Evolutionary conservation across 2,888 invertebrate species (phyloP).

Genomic region (Cecidostiba fungosa): DNA sequence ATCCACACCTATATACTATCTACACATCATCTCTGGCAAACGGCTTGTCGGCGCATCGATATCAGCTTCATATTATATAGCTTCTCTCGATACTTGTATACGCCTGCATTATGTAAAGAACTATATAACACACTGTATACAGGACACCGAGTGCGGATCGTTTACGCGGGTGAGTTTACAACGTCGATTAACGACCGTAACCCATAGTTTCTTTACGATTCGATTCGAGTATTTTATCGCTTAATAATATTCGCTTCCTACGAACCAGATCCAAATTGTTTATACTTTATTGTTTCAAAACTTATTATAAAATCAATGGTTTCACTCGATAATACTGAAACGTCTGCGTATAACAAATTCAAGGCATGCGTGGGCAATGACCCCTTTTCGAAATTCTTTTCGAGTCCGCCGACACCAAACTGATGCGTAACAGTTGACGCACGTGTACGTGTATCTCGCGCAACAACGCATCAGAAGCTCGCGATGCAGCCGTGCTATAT

Average conservation of each 20-base stretch:
- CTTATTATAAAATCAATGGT: too few relatives aligned
- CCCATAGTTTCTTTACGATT: neutral
- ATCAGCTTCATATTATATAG: neutral
- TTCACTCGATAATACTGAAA: too few relatives aligned
- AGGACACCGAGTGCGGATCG: neutral
- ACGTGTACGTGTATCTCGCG: too few relatives aligned
- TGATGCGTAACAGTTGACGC: too few relatives aligned
- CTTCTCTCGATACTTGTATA: neutral
- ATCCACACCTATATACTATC: too few relatives aligned
- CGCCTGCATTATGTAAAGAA: neutral
- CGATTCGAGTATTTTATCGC: neutral
- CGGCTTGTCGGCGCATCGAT: neutral
- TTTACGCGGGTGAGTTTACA: neutral
- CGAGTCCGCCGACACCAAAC: too few relatives aligned
- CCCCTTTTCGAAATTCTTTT: too few relatives aligned
- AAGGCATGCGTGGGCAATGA: too few relatives aligned
- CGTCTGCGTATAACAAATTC: too few relatives aligned
- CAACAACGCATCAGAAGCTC: neutral
- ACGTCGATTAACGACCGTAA: neutral
- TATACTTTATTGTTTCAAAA: too few relatives aligned
- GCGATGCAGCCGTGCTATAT: neutral
- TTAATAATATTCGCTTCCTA: too few relatives aligned
- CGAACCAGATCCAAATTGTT: too few relatives aligned
- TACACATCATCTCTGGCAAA: neutral
- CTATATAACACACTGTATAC: neutral